phyloP scores from a whole-genome alignment of 2,888 invertebrate genomes.

The Calliphora vomitoria region DNA sequence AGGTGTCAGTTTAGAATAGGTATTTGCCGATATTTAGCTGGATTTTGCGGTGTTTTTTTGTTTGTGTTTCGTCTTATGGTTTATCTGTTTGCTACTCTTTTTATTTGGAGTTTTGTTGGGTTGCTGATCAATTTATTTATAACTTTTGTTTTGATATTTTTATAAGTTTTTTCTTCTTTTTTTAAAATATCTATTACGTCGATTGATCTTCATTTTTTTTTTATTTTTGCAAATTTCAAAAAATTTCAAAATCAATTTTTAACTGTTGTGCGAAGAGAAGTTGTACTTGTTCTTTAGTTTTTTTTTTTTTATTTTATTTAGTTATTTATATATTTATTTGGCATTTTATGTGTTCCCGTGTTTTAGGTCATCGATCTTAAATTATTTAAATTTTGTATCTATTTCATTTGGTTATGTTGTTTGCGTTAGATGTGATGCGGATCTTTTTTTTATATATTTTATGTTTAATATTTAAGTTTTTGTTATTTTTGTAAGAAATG shows the following conservation, averaged over 20 bases:
- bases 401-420: conserved; percentile 4
- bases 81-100: conserved; percentile 8
- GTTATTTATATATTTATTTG: not conserved
- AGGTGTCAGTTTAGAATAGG: conserved; percentile 42
- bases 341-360: conserved; percentile 1
- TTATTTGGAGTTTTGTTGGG: not conserved
- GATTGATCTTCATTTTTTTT: conserved; percentile 22
- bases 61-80: not conserved
- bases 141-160: conserved; percentile 24
- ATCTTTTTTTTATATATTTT: conserved; percentile 4
- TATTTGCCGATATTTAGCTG: conserved; percentile 28
- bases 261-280: conserved; percentile 15
- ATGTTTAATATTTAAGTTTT: conserved; percentile 4
- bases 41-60: conserved; percentile 30
- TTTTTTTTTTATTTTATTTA: conserved; percentile 29
- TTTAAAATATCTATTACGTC: conserved; percentile 1
- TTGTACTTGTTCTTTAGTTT: conserved; percentile 40
- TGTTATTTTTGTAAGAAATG: not conserved
- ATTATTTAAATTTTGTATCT: conserved; percentile 43
- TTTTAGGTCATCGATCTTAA: conserved; percentile 59
- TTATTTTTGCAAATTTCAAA: not conserved
- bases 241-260: conserved; percentile 21
- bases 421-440: not conserved
- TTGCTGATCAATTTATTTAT: conserved; percentile 7
- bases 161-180: not conserved